Conservation (phyloP, 2,888 invertebrate genomes). For the Orthosia cruda region DNA sequence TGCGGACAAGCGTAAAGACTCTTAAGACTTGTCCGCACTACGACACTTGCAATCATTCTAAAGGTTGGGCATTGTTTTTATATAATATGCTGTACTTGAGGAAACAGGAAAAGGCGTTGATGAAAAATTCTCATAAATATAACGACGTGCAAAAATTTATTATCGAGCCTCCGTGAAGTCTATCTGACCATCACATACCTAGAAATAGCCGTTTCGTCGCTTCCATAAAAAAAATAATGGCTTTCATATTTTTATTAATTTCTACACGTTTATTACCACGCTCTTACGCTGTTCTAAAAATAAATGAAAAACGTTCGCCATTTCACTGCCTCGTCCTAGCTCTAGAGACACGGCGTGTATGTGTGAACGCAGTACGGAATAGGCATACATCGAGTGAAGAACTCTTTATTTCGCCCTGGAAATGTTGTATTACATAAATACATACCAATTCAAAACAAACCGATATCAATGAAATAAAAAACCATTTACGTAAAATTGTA, state of each 20-base stretch:
- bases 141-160: slow-evolving; percentile 27
- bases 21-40: too few relatives aligned
- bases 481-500: too few relatives aligned
- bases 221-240: slow-evolving; percentile 23
- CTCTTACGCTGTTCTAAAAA: slow-evolving; percentile 1
- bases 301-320: slow-evolving; percentile 4
- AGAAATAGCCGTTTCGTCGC: slow-evolving; percentile 9
- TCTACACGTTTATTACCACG: slow-evolving; percentile 7
- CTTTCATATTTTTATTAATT: slow-evolving; percentile 23
- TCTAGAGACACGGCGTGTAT: neutral
- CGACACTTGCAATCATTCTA: too few relatives aligned
- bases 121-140: slow-evolving; percentile 9
- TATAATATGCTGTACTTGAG: too few relatives aligned
- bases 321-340: neutral
- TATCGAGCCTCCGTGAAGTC: neutral
- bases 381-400: neutral
- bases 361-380: neutral
- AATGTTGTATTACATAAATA: neutral
- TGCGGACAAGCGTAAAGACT: neutral
- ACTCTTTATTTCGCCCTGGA: too few relatives aligned
- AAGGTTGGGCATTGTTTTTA: too few relatives aligned
- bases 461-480: too few relatives aligned
- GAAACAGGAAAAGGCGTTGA: neutral
- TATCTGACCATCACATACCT: slow-evolving; percentile 25
- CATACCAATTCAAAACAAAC: neutral